phyloP scores from a whole-genome alignment of 2,888 invertebrate species.

The Lampropteryx suffumata region DNA sequence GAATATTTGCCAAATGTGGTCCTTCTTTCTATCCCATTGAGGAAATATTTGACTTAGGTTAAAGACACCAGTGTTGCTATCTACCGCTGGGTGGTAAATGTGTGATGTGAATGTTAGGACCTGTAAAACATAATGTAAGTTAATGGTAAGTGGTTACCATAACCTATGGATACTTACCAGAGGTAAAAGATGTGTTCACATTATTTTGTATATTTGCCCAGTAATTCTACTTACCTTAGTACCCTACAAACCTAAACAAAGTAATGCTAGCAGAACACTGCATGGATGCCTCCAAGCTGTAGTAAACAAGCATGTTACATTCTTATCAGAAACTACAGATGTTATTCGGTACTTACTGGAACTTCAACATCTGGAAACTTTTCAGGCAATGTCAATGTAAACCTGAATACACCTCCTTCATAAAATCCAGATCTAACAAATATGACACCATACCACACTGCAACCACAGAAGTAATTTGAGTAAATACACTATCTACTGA shows the following conservation, averaged over 20 bases:
- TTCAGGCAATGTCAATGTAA: conserved; percentile 92
- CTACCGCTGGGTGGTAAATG: conserved; percentile 93
- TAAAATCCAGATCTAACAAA: conserved; percentile 95
- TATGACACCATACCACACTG: conserved; percentile 96
- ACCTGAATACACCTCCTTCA: conserved; percentile 95
- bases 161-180: no score
- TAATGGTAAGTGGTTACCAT: no score
- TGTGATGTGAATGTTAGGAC: conserved; percentile 91
- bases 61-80: conserved; percentile 89
- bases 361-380: conserved; percentile 93
- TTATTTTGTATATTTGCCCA: no score
- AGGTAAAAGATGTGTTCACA: no score
- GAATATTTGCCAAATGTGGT: conserved; percentile 95
- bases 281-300: no score
- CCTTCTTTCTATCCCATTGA: conserved; percentile 91
- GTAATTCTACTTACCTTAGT: no score
- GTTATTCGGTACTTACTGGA: conserved; percentile 85
- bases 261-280: no score
- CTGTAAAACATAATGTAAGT: conserved; percentile 72
- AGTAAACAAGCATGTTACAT: no score
- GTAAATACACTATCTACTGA: no score
- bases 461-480: conserved; percentile 45
- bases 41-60: conserved; percentile 91
- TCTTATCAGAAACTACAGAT: background rate
- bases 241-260: no score